Percentiles rank a stretch among this genome's conserved stretches.
Conservation (phyloP, 2,888 invertebrate genomes). For the Drosophila maculinotata region DNA sequence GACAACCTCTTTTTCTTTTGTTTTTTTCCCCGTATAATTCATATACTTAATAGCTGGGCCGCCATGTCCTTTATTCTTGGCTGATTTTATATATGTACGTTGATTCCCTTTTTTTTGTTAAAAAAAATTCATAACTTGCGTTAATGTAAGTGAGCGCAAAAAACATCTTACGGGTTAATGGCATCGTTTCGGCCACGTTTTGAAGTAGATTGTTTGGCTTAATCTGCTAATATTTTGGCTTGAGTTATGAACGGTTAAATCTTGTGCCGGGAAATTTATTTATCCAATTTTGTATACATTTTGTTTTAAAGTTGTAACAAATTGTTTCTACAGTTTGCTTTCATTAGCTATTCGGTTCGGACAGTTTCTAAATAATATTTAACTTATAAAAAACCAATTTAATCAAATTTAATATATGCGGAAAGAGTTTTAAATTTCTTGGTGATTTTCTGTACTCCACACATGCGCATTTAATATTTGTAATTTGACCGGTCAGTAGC, state of each 20-base stretch:
- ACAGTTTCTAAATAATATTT: too few relatives aligned
- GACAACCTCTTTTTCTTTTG: conserved; percentile 6
- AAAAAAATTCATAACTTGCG: conserved; percentile 26
- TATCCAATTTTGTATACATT: background rate
- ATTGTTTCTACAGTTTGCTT: too few relatives aligned
- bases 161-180: conserved; percentile 46
- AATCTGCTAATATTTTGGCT: conserved; percentile 19
- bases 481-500: background rate
- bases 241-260: conserved; percentile 27
- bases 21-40: conserved; percentile 39
- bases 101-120: too few relatives aligned
- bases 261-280: too few relatives aligned
- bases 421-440: background rate
- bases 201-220: conserved; percentile 16
- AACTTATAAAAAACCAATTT: too few relatives aligned
- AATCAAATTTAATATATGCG: too few relatives aligned
- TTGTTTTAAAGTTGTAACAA: too few relatives aligned
- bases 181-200: conserved; percentile 49
- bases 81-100: too few relatives aligned
- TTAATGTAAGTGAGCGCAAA: conserved; percentile 31
- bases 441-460: background rate
- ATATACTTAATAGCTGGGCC: conserved; percentile 29
- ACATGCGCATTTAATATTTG: background rate
- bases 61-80: too few relatives aligned
- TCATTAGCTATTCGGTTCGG: too few relatives aligned